Evolutionary conservation across 2,797 vertebrate species (phyloP).

Genomic region (Acrossocheilus fasciatus): DNA sequence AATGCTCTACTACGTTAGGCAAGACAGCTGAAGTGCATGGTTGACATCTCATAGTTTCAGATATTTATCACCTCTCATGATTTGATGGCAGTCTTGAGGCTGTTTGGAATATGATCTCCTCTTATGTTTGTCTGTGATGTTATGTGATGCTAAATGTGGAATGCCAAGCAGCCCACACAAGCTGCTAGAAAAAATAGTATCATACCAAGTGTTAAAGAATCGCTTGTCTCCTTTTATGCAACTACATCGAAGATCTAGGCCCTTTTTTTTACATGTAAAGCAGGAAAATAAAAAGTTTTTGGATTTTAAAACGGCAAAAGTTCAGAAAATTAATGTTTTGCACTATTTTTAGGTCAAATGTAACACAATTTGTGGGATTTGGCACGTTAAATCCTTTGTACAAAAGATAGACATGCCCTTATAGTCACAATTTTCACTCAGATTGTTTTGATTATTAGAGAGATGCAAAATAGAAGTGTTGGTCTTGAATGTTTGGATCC

Average conservation of each 20-base stretch:
- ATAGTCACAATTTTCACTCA: neutral
- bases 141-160: slow-evolving; percentile 44
- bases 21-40: neutral
- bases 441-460: neutral
- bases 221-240: neutral
- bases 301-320: neutral
- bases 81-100: slow-evolving; percentile 22
- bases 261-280: neutral
- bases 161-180: slow-evolving; percentile 37
- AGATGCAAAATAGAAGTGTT: neutral
- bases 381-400: neutral
- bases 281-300: neutral
- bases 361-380: neutral
- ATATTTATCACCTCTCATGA: slow-evolving; percentile 24
- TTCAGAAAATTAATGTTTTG: neutral
- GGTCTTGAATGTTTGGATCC: slow-evolving; percentile 4
- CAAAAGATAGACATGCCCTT: neutral
- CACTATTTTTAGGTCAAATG: neutral
- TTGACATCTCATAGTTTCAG: neutral
- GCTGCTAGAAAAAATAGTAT: slow-evolving; percentile 29
- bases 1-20: neutral
- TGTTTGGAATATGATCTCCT: slow-evolving; percentile 37
- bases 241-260: neutral
- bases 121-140: slow-evolving; percentile 37
- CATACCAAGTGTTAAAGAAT: slow-evolving; percentile 28